Evolutionary conservation across 2,797 vertebrate genomes (phyloP).

Genomic region (Rhinella marina): DNA sequence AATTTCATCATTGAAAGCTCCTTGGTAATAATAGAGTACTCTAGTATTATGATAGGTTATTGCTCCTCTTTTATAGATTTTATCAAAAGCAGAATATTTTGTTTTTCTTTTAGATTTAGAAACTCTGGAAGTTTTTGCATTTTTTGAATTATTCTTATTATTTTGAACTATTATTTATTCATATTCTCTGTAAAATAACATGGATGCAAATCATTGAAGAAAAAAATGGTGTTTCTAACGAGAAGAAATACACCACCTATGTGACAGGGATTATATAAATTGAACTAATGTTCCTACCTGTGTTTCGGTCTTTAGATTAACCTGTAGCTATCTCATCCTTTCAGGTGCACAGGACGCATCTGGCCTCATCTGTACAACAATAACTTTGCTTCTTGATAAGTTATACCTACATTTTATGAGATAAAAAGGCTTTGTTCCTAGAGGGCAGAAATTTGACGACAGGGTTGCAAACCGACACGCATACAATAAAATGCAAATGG

Average conservation of each 20-base stretch:
- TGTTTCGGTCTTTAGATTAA: neutral
- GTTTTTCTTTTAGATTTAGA: neutral
- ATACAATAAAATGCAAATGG: constrained; percentile 5
- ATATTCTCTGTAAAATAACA: too few species aligned
- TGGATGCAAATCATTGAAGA: too few species aligned
- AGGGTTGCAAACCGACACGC: neutral
- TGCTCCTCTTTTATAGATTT: neutral
- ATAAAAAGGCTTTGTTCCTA: neutral
- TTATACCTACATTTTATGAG: neutral
- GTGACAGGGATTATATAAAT: neutral
- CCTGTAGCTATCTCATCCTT: neutral
- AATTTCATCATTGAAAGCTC: neutral
- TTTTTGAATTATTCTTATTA: too few species aligned
- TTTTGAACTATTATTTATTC: too few species aligned
- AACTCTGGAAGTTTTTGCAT: neutral
- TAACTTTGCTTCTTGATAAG: neutral
- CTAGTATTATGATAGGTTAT: neutral
- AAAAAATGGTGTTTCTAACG: neutral
- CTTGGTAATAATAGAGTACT: neutral
- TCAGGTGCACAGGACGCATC: neutral
- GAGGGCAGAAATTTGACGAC: constrained; percentile 12
- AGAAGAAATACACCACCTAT: neutral
- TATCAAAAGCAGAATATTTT: neutral
- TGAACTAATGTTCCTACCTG: neutral
- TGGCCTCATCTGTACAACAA: neutral